These are phyloP conservation scores for Lottia scabra DNA, from an alignment of 2,888 invertebrate species.

Conservation along the genomic window DNA sequence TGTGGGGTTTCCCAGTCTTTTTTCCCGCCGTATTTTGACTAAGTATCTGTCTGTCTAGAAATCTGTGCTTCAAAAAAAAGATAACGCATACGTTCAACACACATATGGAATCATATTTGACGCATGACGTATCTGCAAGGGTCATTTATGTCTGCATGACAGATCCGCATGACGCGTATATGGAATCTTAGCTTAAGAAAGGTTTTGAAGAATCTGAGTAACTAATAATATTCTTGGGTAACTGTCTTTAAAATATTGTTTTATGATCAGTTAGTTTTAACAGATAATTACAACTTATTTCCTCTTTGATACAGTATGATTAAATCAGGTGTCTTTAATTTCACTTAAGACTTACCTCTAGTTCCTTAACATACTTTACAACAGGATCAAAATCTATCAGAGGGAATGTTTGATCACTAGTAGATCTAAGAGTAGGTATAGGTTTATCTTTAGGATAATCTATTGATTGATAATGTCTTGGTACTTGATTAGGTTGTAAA, in stretches of 20 bases:
- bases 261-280: background rate
- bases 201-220: too few relatives aligned
- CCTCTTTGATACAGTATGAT: too few relatives aligned
- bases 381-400: constrained; percentile 84
- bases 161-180: too few relatives aligned
- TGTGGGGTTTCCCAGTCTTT: too few relatives aligned
- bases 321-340: background rate
- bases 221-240: background rate
- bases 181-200: too few relatives aligned
- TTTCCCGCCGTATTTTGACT: too few relatives aligned
- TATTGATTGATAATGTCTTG: constrained; percentile 71
- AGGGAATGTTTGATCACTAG: constrained; percentile 72
- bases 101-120: too few relatives aligned
- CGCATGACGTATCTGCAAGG: too few relatives aligned
- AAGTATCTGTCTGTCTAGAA: too few relatives aligned
- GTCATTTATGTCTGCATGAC: too few relatives aligned
- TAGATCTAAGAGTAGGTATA: background rate
- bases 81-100: too few relatives aligned
- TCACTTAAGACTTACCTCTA: constrained; percentile 76
- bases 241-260: background rate
- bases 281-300: background rate
- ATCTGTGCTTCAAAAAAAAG: too few relatives aligned
- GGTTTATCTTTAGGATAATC: constrained; percentile 45
- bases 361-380: constrained; percentile 77
- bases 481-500: constrained; percentile 72